Evolutionary conservation across 2,888 invertebrate species (phyloP).

Genomic region (Nycteola revayana): DNA sequence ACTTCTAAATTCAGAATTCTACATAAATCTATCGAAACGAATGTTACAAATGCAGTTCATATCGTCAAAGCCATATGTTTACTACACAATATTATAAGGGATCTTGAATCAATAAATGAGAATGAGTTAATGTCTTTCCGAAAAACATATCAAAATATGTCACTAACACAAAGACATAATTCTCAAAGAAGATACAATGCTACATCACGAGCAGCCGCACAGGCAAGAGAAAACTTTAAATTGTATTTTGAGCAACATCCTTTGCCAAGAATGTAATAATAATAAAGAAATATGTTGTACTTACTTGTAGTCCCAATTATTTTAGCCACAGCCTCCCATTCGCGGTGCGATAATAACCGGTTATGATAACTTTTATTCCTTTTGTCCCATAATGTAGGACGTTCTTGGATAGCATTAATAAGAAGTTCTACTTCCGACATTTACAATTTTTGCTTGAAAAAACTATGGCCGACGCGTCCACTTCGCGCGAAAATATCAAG

Average conservation of each 20-base stretch:
- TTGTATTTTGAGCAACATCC: conserved; percentile 17
- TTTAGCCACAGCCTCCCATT: conserved; percentile 19
- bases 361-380: too few species aligned
- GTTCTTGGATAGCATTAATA: conserved; percentile 14
- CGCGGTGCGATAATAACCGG: conserved; percentile 17
- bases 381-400: too few species aligned
- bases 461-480: conserved; percentile 6
- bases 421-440: conserved; percentile 5
- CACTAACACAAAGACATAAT: conserved; percentile 16
- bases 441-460: conserved; percentile 1
- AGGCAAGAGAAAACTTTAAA: conserved; percentile 22
- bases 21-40: conserved; percentile 23
- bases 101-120: conserved; percentile 23
- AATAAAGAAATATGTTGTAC: conserved; percentile 12
- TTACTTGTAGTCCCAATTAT: conserved; percentile 20
- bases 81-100: conserved; percentile 23
- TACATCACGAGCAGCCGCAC: conserved; percentile 24
- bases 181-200: conserved; percentile 20
- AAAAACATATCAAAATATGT: conserved; percentile 15
- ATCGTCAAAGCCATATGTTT: conserved; percentile 25
- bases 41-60: conserved; percentile 24
- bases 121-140: conserved; percentile 18
- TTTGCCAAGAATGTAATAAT: conserved; percentile 13
- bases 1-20: conserved; percentile 26
- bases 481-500: conserved; percentile 3